Percentiles rank a stretch among this genome's conserved stretches.
phyloP scores from a whole-genome alignment of 2,113 vertebrate genomes.

The Amblyornis subalaris region DNA sequence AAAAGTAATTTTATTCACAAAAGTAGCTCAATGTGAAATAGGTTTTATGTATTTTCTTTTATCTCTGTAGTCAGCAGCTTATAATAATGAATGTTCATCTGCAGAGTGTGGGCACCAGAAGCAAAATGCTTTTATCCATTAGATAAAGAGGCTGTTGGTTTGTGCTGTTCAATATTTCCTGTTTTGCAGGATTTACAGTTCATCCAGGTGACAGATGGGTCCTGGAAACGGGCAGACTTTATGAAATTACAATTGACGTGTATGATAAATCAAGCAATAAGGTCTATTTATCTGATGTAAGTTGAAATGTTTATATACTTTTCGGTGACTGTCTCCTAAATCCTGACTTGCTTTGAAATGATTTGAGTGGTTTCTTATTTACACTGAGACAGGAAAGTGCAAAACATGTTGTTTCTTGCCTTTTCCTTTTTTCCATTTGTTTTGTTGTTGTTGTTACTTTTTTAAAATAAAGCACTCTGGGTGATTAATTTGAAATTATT shows the following conservation, averaged over 20 bases:
- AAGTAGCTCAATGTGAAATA: not conserved
- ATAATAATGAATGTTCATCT: not conserved
- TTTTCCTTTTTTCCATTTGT: not conserved
- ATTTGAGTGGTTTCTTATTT: not conserved
- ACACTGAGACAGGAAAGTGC: not conserved
- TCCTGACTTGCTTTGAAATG: not conserved
- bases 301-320: constrained; percentile 56
- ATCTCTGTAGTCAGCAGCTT: not conserved
- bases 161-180: constrained; percentile 2
- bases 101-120: not conserved
- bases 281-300: constrained; percentile 90
- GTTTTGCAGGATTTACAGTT: constrained; percentile 83
- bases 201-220: constrained; percentile 91
- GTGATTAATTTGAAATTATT: not conserved
- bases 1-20: not conserved
- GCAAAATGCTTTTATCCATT: not conserved
- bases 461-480: not conserved
- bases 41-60: not conserved
- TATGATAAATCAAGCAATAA: constrained; percentile 92
- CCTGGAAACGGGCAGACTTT: constrained; percentile 83
- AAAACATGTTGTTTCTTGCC: not conserved
- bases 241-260: constrained; percentile 85
- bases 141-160: not conserved
- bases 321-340: not conserved
- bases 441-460: not conserved